Conservation (phyloP, 92 coral and sea anemone species). For the Palythoa grandis region DNA sequence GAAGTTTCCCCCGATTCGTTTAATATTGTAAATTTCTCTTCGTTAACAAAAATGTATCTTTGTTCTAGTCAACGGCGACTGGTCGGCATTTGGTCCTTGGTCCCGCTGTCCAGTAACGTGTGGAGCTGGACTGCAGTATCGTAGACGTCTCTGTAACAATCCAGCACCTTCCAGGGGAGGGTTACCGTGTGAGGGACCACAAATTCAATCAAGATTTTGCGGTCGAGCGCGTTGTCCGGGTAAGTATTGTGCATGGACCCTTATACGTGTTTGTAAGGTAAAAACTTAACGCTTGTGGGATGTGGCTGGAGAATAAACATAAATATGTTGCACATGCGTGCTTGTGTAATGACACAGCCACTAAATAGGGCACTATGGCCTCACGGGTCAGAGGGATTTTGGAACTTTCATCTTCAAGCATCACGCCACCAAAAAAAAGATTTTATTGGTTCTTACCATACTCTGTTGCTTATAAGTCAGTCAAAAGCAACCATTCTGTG, state of each 20-base stretch:
- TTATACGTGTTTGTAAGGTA: neutral
- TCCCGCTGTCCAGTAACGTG: neutral
- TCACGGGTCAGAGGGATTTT: too few relatives aligned
- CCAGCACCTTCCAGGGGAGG: constrained; percentile 4
- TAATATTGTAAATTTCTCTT: neutral
- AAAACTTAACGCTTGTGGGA: too few relatives aligned
- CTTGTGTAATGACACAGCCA: too few relatives aligned
- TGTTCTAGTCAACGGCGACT: neutral
- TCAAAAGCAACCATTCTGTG: too few relatives aligned
- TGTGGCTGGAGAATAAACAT: too few relatives aligned
- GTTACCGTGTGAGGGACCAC: neutral
- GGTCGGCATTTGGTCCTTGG: neutral
- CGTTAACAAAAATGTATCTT: neutral
- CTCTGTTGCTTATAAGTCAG: too few relatives aligned
- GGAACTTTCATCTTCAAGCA: too few relatives aligned
- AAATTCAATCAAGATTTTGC: neutral
- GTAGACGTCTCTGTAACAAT: neutral
- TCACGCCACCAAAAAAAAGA: too few relatives aligned
- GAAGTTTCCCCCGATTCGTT: too few relatives aligned
- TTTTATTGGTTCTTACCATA: too few relatives aligned
- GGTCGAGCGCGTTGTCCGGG: neutral
- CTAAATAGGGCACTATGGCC: too few relatives aligned
- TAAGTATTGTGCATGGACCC: neutral
- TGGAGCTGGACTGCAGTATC: neutral
- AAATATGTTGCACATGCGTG: too few relatives aligned